Percentiles rank a stretch among this genome's conserved stretches.
Evolutionary conservation across 1,140 invertebrate species (phyloP).

Genomic region (Anthonomus grandis): DNA sequence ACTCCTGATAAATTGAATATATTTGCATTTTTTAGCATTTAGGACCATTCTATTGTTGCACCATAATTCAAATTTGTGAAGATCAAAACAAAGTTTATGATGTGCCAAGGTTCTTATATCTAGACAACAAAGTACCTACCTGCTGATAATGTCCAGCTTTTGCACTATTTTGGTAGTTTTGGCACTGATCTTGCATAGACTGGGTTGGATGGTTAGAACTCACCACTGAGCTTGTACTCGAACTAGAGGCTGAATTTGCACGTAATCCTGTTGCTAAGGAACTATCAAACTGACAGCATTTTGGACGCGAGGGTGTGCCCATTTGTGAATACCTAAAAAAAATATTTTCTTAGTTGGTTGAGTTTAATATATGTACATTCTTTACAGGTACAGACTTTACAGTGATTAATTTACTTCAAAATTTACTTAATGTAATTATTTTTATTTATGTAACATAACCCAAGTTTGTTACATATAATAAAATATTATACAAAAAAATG

Average conservation of each 20-base stretch:
- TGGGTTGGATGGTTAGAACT: constrained; percentile 37
- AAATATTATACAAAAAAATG: too few species aligned
- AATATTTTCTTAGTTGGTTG: background rate
- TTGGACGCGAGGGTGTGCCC: constrained; percentile 40
- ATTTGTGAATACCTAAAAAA: constrained; percentile 32
- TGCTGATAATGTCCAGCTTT: constrained; percentile 23
- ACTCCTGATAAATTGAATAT: too few species aligned
- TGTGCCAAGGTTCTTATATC: too few species aligned
- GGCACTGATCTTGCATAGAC: constrained; percentile 46
- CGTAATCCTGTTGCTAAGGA: constrained; percentile 35
- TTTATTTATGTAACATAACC: too few species aligned
- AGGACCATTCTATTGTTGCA: too few species aligned
- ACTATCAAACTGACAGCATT: constrained; percentile 45
- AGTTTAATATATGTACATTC: background rate
- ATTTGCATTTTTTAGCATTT: too few species aligned
- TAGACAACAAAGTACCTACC: background rate
- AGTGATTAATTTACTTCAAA: too few species aligned
- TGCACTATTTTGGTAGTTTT: constrained; percentile 39
- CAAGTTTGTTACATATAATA: too few species aligned
- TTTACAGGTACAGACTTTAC: too few species aligned
- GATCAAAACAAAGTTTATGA: too few species aligned
- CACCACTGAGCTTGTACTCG: constrained; percentile 47
- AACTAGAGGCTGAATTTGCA: constrained; percentile 51
- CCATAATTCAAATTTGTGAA: too few species aligned
- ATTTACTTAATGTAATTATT: too few species aligned